Conservation (phyloP, 1,140 invertebrate species). For the Anadara kagoshimensis region DNA sequence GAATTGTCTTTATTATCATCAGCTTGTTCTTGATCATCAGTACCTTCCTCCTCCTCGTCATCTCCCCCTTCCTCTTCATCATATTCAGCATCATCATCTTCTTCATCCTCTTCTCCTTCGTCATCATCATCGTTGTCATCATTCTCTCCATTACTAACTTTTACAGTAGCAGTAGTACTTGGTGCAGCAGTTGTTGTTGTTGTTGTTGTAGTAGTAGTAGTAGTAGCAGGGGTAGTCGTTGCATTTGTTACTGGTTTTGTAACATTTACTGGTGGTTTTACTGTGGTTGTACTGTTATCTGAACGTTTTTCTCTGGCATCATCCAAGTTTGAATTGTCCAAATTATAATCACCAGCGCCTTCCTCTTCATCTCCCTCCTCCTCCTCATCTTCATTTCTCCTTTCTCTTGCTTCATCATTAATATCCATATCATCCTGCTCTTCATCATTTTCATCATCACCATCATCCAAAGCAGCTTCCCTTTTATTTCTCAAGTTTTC, state of each 20-base stretch:
- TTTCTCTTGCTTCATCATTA: background rate
- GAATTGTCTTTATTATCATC: background rate
- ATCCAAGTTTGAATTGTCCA: background rate
- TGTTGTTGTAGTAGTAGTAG: background rate
- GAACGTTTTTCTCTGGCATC: background rate
- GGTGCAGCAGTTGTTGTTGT: background rate
- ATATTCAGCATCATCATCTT: background rate
- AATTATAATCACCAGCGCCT: background rate
- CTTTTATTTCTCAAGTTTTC: too few relatives aligned
- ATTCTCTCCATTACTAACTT: background rate
- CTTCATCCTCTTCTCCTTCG: background rate
- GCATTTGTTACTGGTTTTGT: background rate
- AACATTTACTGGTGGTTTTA: background rate
- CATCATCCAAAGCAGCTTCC: too few relatives aligned
- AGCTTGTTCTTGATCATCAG: background rate
- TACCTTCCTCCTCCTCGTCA: background rate
- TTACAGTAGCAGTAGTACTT: background rate
- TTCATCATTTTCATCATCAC: background rate
- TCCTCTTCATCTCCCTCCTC: background rate
- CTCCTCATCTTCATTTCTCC: background rate
- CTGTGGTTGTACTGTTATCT: background rate
- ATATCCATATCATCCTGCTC: background rate
- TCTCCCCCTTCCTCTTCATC: conserved; percentile 17
- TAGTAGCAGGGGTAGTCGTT: background rate
- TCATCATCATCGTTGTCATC: conserved; percentile 8